A percentile compares a stretch with the other conserved stretches of the same genome.
Evolutionary conservation across 2,888 invertebrate species (phyloP).

Genomic region (Terebella lapidaria): DNA sequence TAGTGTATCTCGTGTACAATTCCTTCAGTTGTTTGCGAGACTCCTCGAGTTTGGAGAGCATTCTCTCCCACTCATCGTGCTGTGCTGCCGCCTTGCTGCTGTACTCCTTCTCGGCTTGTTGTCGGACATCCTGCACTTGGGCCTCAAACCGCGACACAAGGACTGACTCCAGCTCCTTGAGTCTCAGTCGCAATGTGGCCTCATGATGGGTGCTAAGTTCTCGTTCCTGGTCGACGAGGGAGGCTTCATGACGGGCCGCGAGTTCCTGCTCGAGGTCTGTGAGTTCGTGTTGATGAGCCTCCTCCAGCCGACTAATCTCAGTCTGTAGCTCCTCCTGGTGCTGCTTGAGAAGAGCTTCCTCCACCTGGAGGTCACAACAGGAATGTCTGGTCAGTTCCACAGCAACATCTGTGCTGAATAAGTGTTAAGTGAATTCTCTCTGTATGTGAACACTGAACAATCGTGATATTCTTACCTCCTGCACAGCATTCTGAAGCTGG

Average conservation of each 20-base stretch:
- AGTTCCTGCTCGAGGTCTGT: background rate
- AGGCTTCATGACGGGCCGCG: background rate
- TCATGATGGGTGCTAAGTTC: no score
- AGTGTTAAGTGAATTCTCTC: no score
- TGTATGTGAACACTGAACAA: no score
- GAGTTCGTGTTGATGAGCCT: background rate
- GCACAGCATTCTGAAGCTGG: background rate
- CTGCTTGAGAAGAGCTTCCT: no score
- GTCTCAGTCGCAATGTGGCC: no score
- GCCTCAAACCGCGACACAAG: no score
- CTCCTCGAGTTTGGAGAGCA: slow-evolving; percentile 18
- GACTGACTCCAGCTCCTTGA: no score
- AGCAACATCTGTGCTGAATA: no score
- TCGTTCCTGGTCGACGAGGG: no score
- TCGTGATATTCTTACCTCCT: no score
- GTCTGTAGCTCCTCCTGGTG: background rate
- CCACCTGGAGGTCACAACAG: no score
- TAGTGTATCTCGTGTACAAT: background rate
- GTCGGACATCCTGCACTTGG: background rate
- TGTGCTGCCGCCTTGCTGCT: background rate
- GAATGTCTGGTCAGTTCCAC: no score
- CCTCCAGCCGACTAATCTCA: background rate
- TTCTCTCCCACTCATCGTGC: slow-evolving; percentile 18
- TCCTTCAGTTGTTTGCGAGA: slow-evolving; percentile 5
- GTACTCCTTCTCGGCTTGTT: slow-evolving; percentile 2